Evolutionary conservation across 2,888 invertebrate species (phyloP).

Genomic region (Acronicta aceris): DNA sequence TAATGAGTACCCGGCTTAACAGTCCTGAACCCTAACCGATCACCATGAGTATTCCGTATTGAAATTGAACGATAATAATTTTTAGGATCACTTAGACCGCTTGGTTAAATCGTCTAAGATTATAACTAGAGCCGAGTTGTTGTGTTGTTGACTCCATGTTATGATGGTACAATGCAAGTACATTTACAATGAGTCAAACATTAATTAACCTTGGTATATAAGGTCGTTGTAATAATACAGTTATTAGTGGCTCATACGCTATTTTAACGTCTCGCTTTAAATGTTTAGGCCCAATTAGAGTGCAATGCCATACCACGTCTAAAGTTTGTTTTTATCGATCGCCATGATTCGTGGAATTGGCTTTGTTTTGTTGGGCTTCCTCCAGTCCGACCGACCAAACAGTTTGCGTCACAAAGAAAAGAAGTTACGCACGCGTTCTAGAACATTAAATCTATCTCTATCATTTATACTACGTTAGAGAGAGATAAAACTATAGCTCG

Average conservation of each 20-base stretch:
- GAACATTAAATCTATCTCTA: constrained; percentile 61
- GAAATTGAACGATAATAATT: too few species aligned
- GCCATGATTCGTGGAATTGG: constrained; percentile 52
- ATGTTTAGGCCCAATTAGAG: constrained; percentile 10
- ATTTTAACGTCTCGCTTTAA: neutral
- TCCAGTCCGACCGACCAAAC: constrained; percentile 34
- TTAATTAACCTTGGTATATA: too few species aligned
- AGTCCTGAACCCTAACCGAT: too few species aligned
- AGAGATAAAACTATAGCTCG: constrained; percentile 60
- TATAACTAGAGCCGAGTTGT: too few species aligned
- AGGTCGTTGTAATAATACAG: too few species aligned
- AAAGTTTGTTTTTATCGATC: constrained; percentile 40
- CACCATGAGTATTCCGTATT: too few species aligned
- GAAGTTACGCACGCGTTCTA: constrained; percentile 66
- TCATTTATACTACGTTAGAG: constrained; percentile 36
- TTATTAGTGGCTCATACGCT: constrained; percentile 6
- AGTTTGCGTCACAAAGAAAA: constrained; percentile 67
- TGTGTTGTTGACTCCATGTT: too few species aligned
- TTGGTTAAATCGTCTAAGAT: too few species aligned
- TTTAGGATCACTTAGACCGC: too few species aligned
- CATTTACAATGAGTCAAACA: too few species aligned
- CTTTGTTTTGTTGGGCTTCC: constrained; percentile 58
- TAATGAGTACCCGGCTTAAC: too few species aligned
- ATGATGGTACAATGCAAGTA: too few species aligned
- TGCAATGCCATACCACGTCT: constrained; percentile 32